Percentiles rank a stretch among this genome's conserved stretches.
Conservation (phyloP, 1,140 invertebrate species). For the Octopus bimaculoides region DNA sequence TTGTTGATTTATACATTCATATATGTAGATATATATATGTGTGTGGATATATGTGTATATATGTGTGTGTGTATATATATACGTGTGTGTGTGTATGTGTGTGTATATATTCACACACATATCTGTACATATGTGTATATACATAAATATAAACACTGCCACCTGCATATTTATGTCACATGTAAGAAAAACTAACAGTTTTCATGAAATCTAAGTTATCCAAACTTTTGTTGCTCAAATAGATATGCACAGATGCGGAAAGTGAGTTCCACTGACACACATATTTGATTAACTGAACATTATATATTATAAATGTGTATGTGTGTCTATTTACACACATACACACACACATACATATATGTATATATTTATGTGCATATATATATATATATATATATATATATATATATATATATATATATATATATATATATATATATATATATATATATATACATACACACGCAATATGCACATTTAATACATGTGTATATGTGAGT, state of each 20-base stretch:
- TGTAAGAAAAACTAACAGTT: no score
- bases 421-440: slow-evolving; percentile 4
- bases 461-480: no score
- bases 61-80: not conserved
- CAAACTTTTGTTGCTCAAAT: no score
- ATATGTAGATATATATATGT: not conserved
- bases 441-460: not conserved
- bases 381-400: slow-evolving; percentile 4
- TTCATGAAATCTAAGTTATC: no score
- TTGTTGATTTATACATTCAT: not conserved
- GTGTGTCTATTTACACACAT: not conserved
- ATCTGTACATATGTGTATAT: not conserved
- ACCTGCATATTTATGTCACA: no score
- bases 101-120: not conserved
- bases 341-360: not conserved
- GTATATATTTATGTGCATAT: not conserved
- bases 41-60: not conserved
- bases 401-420: slow-evolving; percentile 4
- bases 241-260: no score
- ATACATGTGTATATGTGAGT: no score
- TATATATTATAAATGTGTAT: not conserved
- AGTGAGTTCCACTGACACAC: no score
- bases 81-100: not conserved
- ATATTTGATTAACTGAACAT: no score
- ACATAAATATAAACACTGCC: not conserved